Evolutionary conservation across 1,140 invertebrate genomes (phyloP).

Genomic region (Lordiphosa collinella): DNA sequence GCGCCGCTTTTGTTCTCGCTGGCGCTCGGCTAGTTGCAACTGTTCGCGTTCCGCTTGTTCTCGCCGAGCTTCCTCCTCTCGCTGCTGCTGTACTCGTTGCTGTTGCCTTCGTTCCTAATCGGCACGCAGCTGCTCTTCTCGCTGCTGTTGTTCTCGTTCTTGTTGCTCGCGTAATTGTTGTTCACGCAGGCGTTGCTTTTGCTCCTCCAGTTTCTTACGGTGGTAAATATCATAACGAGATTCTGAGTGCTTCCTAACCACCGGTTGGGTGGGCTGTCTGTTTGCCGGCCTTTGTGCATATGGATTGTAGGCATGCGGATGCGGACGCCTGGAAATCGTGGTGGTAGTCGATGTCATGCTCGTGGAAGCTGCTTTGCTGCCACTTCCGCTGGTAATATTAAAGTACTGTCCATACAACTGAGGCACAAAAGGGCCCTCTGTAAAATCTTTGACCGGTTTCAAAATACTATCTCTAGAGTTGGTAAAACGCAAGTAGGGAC

Average conservation of each 20-base stretch:
- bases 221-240: constrained; percentile 7
- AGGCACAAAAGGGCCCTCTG: constrained; percentile 58
- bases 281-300: neutral
- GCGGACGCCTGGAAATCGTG: constrained; percentile 22
- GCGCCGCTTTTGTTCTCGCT: constrained; percentile 1
- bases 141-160: constrained; percentile 6
- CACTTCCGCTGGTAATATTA: constrained; percentile 13
- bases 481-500: constrained; percentile 64
- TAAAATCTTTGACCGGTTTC: constrained; percentile 69
- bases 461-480: constrained; percentile 43
- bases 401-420: constrained; percentile 41
- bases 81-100: neutral
- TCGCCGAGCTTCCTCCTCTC: constrained; percentile 13
- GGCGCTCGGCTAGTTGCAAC: constrained; percentile 2
- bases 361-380: constrained; percentile 1
- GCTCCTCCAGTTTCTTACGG: neutral
- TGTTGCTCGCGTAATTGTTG: constrained; percentile 2
- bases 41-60: constrained; percentile 9
- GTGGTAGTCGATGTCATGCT: constrained; percentile 14
- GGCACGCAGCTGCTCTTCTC: neutral
- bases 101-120: neutral
- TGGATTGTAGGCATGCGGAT: constrained; percentile 17
- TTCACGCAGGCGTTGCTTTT: neutral
- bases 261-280: neutral
- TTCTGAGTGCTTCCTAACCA: constrained; percentile 1